Base-by-base conservation (phyloP, 2,888 invertebrate genomes). In the Volucella inflata region DNA sequence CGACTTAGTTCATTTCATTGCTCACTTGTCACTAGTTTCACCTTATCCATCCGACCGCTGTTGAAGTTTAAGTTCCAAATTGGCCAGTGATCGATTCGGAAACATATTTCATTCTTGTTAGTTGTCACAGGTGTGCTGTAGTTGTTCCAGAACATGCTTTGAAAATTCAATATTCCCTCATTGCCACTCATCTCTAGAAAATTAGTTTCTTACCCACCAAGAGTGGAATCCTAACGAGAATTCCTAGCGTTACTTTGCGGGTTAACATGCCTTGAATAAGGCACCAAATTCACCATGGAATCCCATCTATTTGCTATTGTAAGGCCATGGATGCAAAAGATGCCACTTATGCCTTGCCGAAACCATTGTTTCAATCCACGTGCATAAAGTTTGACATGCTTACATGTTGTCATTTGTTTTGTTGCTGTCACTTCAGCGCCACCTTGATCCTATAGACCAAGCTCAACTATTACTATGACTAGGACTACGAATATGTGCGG, bases 351-450 rank as follows among this genome's bases (percentile, higher is more conserved):
- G 17, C 65, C 50, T 59, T 51, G 46, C 30, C 65, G 53, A 67
- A 51, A 21, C 65, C 80, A 76, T 71, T 85, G 81, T 81, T 81
- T 76, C 81, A 85, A 76, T 85, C 67, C 80, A 81, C 81, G 71
- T 81, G 85, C 80, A 81, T 80, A 71, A 85, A 76, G 71, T 85
- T 81, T 72, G 76, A 85, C 81, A 81, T 71, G 68, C 80, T 85
- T 85, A 85, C 76, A 81, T 72, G 81, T 76, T 85, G 80, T 81
- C 85, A 85, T 85, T 85, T 81, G 85, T 85, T 85, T 80, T 76
- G 71, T 71, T 85, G 81, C 46, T 67, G 60, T 76, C 76, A 85
- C 21, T 74, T 42, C 38, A 53, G 55, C 68, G 53, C 51, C 64
- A 59, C 65, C 68, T 55, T 75, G 55, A 51, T 55, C 42, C 36